These are phyloP conservation scores for Otocyon megalotis DNA, from an alignment of 2,113 vertebrate genomes.

Conservation along the genomic window DNA sequence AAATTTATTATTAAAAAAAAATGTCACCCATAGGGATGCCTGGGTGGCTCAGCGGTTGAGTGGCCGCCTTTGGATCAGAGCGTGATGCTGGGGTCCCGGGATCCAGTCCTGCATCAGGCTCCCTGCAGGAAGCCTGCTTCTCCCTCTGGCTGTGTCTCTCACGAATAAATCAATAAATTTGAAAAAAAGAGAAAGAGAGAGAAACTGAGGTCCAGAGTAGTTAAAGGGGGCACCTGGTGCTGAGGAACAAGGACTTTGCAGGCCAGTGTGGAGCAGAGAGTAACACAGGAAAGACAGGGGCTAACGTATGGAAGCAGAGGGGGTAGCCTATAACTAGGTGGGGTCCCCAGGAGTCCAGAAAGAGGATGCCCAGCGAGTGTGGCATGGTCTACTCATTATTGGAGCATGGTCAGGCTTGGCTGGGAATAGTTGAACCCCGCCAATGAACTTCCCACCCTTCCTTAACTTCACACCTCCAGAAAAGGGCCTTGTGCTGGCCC, in stretches of 20 bases:
- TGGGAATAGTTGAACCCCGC: neutral
- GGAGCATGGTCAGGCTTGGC: neutral
- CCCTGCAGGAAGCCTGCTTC: too few species aligned
- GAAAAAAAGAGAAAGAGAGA: too few species aligned
- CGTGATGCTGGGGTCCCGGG: too few species aligned
- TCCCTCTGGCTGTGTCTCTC: too few species aligned
- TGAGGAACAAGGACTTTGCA: too few species aligned
- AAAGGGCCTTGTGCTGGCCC: neutral
- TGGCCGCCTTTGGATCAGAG: too few species aligned
- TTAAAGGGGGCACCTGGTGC: neutral
- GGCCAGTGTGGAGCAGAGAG: neutral
- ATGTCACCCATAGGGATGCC: too few species aligned
- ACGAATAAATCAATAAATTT: too few species aligned
- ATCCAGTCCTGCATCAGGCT: too few species aligned
- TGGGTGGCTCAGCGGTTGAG: too few species aligned
- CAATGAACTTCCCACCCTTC: neutral
- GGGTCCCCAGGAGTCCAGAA: neutral
- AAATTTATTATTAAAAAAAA: too few species aligned
- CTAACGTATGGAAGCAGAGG: neutral
- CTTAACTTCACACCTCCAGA: accelerated
- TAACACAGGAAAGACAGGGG: neutral
- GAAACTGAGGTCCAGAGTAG: neutral
- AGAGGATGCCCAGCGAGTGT: too few species aligned
- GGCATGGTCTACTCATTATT: neutral
- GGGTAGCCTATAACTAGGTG: neutral